A percentile compares a stretch with the other conserved stretches of the same genome.
Conservation (phyloP, 2,113 vertebrate species). For the Orcinus orca region DNA sequence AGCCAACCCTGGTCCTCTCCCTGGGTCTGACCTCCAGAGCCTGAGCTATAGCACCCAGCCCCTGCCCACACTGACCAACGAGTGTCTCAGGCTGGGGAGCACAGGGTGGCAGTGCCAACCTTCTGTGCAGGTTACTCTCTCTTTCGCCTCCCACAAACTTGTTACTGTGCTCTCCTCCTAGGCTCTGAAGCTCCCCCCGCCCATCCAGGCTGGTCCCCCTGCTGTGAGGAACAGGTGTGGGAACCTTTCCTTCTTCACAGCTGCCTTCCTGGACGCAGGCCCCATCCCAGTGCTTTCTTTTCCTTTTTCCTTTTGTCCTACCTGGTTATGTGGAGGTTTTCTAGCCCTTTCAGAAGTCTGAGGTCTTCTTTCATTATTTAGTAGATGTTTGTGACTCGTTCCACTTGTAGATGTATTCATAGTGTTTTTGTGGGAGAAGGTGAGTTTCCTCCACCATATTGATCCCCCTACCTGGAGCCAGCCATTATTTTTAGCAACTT, state of each 20-base stretch:
- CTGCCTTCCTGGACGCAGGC: not conserved
- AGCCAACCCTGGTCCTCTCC: no score
- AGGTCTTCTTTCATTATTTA: not conserved
- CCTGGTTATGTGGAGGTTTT: not conserved
- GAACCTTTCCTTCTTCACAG: not conserved
- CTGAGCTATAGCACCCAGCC: no score
- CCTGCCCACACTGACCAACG: no score
- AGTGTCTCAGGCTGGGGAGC: no score
- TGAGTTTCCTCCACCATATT: not conserved
- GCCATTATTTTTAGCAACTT: not conserved
- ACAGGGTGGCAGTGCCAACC: no score
- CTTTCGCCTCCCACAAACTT: no score
- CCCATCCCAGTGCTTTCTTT: not conserved
- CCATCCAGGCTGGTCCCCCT: no score
- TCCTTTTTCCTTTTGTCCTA: not conserved
- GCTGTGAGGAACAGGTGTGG: no score
- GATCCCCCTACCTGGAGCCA: not conserved
- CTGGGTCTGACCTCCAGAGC: no score
- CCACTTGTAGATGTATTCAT: not conserved
- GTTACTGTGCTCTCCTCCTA: no score
- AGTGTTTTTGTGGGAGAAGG: not conserved
- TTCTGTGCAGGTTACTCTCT: no score
- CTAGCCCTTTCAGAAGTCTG: not conserved
- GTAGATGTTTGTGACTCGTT: not conserved
- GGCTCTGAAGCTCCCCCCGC: no score